Evolutionary conservation across 1,140 invertebrate genomes (phyloP).

Genomic region (Heliothis subflexa): DNA sequence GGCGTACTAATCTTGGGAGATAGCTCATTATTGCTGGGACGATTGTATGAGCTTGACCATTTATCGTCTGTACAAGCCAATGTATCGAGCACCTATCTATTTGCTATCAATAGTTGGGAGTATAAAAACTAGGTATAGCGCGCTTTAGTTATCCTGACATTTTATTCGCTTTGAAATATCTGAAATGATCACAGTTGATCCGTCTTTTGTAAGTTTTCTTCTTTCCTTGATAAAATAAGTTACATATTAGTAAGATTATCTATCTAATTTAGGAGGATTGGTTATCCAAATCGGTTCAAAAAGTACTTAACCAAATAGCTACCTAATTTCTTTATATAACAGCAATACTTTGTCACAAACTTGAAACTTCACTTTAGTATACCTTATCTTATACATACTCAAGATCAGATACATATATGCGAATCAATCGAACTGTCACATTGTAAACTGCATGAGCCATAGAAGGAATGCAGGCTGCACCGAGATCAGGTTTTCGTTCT

Average conservation of each 20-base stretch:
- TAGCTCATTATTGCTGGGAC: conserved; percentile 13
- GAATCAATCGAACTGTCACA: conserved; percentile 29
- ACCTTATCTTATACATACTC: conserved; percentile 14
- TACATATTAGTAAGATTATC: no score
- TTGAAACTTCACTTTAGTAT: not conserved
- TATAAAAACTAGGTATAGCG: not conserved
- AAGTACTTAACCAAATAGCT: no score
- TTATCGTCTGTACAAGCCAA: conserved; percentile 22
- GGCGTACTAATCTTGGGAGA: conserved; percentile 47
- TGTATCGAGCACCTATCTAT: conserved; percentile 4
- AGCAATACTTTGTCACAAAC: no score
- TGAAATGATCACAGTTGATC: no score
- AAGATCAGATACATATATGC: not conserved
- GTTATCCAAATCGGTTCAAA: no score
- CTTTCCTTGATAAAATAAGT: no score
- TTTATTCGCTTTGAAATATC: no score
- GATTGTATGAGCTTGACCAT: conserved; percentile 2
- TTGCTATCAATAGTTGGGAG: not conserved
- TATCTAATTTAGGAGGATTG: no score
- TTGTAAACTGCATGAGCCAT: conserved; percentile 14
- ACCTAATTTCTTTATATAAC: no score
- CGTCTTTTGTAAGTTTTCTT: no score
- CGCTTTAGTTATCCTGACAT: not conserved
- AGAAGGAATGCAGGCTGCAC: conserved; percentile 11
- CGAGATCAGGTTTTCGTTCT: conserved; percentile 17